Conservation (phyloP, 1,140 invertebrate species). For the Geopemphigus sp. region DNA sequence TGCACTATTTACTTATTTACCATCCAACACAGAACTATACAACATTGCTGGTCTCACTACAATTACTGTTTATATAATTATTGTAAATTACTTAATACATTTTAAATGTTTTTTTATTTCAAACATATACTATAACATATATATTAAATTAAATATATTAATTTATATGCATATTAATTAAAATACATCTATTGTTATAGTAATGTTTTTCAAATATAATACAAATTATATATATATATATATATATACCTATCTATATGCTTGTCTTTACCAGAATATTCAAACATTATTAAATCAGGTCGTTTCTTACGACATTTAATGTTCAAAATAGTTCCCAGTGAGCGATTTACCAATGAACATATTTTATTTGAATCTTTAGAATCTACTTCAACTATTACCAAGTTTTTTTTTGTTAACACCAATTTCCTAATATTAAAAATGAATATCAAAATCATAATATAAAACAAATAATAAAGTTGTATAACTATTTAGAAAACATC, state of each 20-base stretch:
- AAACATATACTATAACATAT: too few species aligned
- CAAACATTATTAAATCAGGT: conserved; percentile 21
- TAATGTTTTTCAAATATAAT: neutral
- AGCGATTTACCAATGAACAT: conserved; percentile 28
- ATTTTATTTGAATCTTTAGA: conserved; percentile 43
- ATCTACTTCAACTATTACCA: conserved; percentile 31
- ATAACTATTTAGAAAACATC: neutral
- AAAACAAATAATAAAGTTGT: neutral
- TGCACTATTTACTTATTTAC: too few species aligned
- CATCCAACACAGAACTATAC: too few species aligned
- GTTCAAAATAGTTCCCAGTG: conserved; percentile 26
- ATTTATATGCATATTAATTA: neutral
- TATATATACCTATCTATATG: conserved; percentile 1
- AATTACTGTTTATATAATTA: too few species aligned
- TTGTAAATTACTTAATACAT: too few species aligned
- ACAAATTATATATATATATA: too few species aligned
- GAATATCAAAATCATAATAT: neutral
- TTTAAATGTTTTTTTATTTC: too few species aligned
- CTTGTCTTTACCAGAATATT: neutral
- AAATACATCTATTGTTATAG: neutral
- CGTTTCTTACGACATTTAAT: conserved; percentile 29
- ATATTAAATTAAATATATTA: too few species aligned
- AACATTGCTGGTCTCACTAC: too few species aligned
- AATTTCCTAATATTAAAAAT: conserved; percentile 25
- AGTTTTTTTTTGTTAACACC: conserved; percentile 20